Percentiles rank a stretch among this genome's conserved stretches.
Evolutionary conservation across 1,140 invertebrate species (phyloP).

Genomic region (Leptinotarsa lineolata): DNA sequence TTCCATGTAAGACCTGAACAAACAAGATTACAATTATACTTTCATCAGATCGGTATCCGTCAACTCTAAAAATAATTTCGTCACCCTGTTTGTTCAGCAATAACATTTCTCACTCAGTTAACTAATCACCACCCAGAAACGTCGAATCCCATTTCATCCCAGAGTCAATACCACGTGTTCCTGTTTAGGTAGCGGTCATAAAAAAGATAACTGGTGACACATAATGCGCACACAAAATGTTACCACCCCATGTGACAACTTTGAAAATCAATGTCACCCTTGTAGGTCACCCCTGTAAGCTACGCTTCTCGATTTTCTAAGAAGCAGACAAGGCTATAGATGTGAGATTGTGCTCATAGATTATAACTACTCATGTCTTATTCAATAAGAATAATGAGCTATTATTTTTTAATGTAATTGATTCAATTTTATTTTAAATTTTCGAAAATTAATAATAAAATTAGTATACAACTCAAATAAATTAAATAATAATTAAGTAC

Average conservation of each 20-base stretch:
- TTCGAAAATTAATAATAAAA: too few relatives aligned
- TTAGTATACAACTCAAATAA: too few relatives aligned
- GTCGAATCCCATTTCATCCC: slow-evolving; percentile 14
- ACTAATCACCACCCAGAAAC: slow-evolving; percentile 8
- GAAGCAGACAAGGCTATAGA: neutral
- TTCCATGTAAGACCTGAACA: too few relatives aligned
- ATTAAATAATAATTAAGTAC: too few relatives aligned
- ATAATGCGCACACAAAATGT: slow-evolving; percentile 16
- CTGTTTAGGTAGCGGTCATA: slow-evolving; percentile 20
- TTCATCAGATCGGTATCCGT: neutral
- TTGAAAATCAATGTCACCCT: slow-evolving; percentile 25
- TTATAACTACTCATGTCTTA: neutral
- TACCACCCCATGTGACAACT: slow-evolving; percentile 21
- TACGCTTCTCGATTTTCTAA: slow-evolving; percentile 15
- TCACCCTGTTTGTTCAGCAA: slow-evolving; percentile 20
- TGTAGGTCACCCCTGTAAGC: slow-evolving; percentile 23
- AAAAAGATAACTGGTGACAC: slow-evolving; percentile 20
- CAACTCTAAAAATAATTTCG: slow-evolving; percentile 4
- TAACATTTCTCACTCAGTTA: slow-evolving; percentile 18
- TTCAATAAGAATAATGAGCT: too few relatives aligned
- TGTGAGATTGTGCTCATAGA: neutral
- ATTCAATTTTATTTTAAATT: too few relatives aligned
- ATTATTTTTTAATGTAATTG: too few relatives aligned
- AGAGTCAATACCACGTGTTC: slow-evolving; percentile 21
- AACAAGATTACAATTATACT: neutral